A percentile compares a stretch with the other conserved stretches of the same genome.
Evolutionary conservation across 1,140 invertebrate genomes (phyloP).

Genomic region (Solen grandis): DNA sequence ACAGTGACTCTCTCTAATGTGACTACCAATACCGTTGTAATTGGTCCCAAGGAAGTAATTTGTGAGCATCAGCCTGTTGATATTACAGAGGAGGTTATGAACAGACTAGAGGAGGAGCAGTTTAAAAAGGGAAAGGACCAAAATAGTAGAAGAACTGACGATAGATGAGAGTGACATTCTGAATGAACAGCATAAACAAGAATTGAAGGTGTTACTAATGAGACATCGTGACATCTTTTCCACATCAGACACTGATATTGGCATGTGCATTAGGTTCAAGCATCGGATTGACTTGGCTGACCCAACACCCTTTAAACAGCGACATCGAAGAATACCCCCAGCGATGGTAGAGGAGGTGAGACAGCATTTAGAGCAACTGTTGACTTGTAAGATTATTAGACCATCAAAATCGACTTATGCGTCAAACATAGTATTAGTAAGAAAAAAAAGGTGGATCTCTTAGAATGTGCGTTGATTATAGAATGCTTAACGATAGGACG

Average conservation of each 20-base stretch:
- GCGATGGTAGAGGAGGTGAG: slow-evolving; percentile 39
- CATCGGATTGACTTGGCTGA: slow-evolving; percentile 32
- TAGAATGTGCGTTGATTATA: slow-evolving; percentile 80
- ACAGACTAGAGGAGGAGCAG: not conserved
- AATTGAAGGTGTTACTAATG: not conserved
- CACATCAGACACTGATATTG: slow-evolving; percentile 28
- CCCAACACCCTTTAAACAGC: slow-evolving; percentile 41
- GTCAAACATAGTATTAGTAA: slow-evolving; percentile 28
- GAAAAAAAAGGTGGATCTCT: slow-evolving; percentile 56
- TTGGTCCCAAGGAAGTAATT: slow-evolving; percentile 21
- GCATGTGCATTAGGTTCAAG: slow-evolving; percentile 3
- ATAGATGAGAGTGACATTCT: not conserved
- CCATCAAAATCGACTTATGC: slow-evolving; percentile 20
- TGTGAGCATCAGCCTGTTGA: slow-evolving; percentile 23
- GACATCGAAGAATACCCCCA: slow-evolving; percentile 41
- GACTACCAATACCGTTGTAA: not conserved
- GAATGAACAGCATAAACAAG: no score
- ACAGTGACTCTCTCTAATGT: slow-evolving; percentile 13
- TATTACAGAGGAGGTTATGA: not conserved
- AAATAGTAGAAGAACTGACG: not conserved
- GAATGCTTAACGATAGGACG: slow-evolving; percentile 79
- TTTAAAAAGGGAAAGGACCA: not conserved
- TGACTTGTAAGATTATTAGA: slow-evolving; percentile 22
- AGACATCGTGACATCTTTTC: slow-evolving; percentile 3
- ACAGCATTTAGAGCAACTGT: slow-evolving; percentile 17